Base-by-base conservation (phyloP, 2,113 vertebrate species). In the Collichthys lucidus region DNA sequence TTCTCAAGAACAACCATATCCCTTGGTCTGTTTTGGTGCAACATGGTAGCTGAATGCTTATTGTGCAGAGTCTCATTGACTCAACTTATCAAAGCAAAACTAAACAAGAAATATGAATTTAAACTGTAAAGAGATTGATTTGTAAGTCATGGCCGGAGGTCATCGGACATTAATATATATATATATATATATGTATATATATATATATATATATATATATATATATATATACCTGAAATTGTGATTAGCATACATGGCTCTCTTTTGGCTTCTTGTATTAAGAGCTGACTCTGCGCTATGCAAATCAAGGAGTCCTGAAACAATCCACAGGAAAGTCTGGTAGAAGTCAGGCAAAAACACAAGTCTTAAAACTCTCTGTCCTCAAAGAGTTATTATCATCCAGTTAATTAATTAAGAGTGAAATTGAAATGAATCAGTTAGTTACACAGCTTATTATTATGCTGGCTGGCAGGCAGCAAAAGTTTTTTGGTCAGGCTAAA, bases 391-490 rank as follows among this genome's bases (percentile, higher is more conserved):
- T 72, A 71, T 80, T 68, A 63, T 57, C 81, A 67, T 68, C 40
- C 50, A 52, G 29, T 76, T 83, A 65, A 83, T 75, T 80, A 88
- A 86, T 76, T 60, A 79, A 70, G 63, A 84, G 55, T 74, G 16
- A 22, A 83, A 53, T 53, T 77, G 56, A 84, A 88, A 86, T 40
- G 16, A 86, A 75, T 44, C 72, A 56, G 3, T 86, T 79, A 22
- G 67, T 79, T 40, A 76, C 68, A 12, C 47, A 19, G 46, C 47
- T 24, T 80, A n/a, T 46, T 70, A 53, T 17, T 53, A 20, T 20
- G 29, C 82, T 68, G 52, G 29, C 82, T 68, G 57, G 42, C 17
- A 77, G 53, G 12, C 14, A 47, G 11, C 9, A 29, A 26, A 19
- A 79, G 9, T 63, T 62, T 74, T 75, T 59, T 24, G 8, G 50